A percentile compares a stretch with the other conserved stretches of the same genome.
Evolutionary conservation across 2,113 vertebrate genomes (phyloP).

Genomic region (Apodemus speciosus): DNA sequence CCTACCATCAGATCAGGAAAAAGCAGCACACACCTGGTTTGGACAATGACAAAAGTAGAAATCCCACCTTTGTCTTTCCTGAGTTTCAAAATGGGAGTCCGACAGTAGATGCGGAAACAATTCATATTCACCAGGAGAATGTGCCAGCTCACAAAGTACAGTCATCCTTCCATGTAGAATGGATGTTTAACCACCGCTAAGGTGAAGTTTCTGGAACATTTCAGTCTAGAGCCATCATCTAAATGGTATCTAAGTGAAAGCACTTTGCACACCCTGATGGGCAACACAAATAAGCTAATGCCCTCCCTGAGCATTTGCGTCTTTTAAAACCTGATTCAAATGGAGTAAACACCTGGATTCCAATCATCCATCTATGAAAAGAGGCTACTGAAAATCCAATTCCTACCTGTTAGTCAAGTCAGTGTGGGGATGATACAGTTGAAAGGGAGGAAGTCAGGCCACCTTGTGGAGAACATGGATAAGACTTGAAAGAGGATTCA

Average conservation of each 20-base stretch:
- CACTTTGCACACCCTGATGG: conserved; percentile 46
- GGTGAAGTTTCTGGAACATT: conserved; percentile 54
- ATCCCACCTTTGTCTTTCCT: conserved; percentile 76
- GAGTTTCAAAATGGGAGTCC: conserved; percentile 68
- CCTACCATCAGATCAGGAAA: conserved; percentile 66
- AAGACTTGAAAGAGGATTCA: conserved; percentile 12
- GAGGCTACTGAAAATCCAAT: conserved; percentile 18
- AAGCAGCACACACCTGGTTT: conserved; percentile 47
- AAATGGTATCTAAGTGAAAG: conserved; percentile 22
- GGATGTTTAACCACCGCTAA: conserved; percentile 40
- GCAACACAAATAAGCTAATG: conserved; percentile 61
- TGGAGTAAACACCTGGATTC: conserved; percentile 59
- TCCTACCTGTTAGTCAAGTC: conserved; percentile 32
- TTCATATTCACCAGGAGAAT: conserved; percentile 55
- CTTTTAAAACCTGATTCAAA: conserved; percentile 66
- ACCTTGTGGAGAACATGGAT: not conserved
- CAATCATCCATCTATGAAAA: not conserved
- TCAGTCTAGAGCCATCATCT: conserved; percentile 61
- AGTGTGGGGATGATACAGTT: not conserved
- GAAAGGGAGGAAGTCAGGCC: conserved; percentile 16
- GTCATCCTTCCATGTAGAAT: conserved; percentile 55
- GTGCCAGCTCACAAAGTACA: conserved; percentile 42
- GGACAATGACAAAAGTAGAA: conserved; percentile 59
- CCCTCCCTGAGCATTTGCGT: conserved; percentile 73
- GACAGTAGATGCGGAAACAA: conserved; percentile 66